Evolutionary conservation across 2,797 vertebrate genomes (phyloP).

Genomic region (Mus caroli): DNA sequence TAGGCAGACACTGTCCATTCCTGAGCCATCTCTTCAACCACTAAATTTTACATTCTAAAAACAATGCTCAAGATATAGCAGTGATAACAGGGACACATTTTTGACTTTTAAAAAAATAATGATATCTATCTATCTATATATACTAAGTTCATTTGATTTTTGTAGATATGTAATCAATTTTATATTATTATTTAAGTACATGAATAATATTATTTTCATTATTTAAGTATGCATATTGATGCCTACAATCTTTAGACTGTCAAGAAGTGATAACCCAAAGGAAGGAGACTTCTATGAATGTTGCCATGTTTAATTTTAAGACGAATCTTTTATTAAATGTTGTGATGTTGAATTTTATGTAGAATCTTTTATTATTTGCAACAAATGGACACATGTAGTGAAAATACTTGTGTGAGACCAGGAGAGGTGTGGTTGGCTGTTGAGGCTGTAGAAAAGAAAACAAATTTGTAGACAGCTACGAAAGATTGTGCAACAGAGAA

Average conservation of each 20-base stretch:
- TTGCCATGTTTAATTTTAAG: background rate
- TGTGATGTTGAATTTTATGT: background rate
- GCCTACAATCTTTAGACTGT: background rate
- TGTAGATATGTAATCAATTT: background rate
- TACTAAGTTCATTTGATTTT: background rate
- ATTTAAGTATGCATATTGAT: slow-evolving; percentile 19
- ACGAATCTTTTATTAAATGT: background rate
- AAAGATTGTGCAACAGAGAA: background rate
- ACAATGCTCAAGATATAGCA: background rate
- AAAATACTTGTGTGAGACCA: background rate
- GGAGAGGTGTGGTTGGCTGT: background rate
- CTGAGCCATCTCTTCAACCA: background rate
- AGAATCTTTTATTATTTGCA: background rate
- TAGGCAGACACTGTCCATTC: too few species aligned
- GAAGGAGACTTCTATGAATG: background rate
- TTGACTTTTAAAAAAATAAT: slow-evolving; percentile 22
- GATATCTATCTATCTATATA: background rate
- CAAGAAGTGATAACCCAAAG: slow-evolving; percentile 16
- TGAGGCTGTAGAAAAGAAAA: background rate
- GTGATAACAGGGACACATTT: slow-evolving; percentile 1
- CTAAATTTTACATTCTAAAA: slow-evolving; percentile 45
- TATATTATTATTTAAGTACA: background rate
- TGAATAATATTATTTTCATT: background rate
- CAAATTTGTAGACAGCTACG: background rate
- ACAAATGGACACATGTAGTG: background rate